Evolutionary conservation across 2,113 vertebrate genomes (phyloP).

Genomic region (Oceanodroma tethys): DNA sequence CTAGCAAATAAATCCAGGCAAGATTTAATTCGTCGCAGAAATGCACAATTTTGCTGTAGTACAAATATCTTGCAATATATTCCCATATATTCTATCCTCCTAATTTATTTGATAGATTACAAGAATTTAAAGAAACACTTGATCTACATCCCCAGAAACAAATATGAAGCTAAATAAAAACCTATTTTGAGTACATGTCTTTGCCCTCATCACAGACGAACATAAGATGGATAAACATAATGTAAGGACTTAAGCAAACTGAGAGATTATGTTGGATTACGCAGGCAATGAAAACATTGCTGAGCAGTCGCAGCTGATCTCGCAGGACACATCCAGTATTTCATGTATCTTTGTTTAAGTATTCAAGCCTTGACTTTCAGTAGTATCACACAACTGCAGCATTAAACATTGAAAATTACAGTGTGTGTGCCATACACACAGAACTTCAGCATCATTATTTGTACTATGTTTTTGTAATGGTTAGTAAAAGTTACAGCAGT

Average conservation of each 20-base stretch:
- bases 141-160: neutral
- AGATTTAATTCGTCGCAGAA: neutral
- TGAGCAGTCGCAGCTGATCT: neutral
- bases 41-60: neutral
- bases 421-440: neutral
- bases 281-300: neutral
- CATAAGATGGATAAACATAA: neutral
- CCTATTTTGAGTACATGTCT: neutral
- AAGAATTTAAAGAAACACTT: neutral
- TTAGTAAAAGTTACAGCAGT: neutral
- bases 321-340: neutral
- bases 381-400: neutral
- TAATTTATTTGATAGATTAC: neutral
- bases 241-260: neutral
- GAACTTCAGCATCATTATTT: neutral
- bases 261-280: neutral
- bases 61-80: neutral
- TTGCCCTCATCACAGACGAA: neutral
- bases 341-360: neutral
- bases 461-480: neutral
- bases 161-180: neutral
- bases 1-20: neutral
- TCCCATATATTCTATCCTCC: neutral
- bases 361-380: neutral
- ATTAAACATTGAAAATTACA: neutral